Percentiles rank a stretch among this genome's conserved stretches.
Conservation (phyloP, 2,797 vertebrate genomes). For the Leptodactylus fallax region DNA sequence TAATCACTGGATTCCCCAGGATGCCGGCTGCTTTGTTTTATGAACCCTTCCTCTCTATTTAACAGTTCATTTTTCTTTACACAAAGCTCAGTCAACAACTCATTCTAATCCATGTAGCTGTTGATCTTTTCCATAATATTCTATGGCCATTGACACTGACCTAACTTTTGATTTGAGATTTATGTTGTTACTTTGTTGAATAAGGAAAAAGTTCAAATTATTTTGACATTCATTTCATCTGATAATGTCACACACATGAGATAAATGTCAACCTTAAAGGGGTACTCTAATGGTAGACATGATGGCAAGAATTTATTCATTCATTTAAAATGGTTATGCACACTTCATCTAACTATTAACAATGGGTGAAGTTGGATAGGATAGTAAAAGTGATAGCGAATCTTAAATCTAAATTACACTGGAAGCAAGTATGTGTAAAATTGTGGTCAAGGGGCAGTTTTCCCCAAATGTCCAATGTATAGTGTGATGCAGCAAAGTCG, state of each 20-base stretch:
- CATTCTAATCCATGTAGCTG: neutral
- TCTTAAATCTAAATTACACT: too few relatives aligned
- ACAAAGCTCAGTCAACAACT: constrained; percentile 40
- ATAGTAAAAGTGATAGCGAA: too few relatives aligned
- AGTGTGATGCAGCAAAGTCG: too few relatives aligned
- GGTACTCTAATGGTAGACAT: too few relatives aligned
- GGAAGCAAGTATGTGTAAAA: too few relatives aligned
- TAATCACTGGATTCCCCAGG: constrained; percentile 51
- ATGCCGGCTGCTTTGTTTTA: constrained; percentile 60
- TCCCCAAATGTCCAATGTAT: too few relatives aligned
- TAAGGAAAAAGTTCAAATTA: neutral
- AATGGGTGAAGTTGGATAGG: too few relatives aligned
- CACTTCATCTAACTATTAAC: too few relatives aligned
- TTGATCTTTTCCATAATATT: neutral
- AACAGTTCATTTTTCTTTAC: constrained; percentile 53
- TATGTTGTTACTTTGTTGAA: neutral
- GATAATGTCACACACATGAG: neutral
- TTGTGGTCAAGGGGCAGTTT: too few relatives aligned
- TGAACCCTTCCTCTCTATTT: constrained; percentile 50
- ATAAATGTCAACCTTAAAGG: neutral
- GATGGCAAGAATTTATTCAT: too few relatives aligned
- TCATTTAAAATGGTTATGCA: too few relatives aligned
- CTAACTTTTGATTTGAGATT: neutral
- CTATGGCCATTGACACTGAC: neutral
- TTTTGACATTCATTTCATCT: neutral